These are phyloP conservation scores for Drosophila grimshawi DNA, from an alignment of 1,140 invertebrate species.

Conservation along the genomic window DNA sequence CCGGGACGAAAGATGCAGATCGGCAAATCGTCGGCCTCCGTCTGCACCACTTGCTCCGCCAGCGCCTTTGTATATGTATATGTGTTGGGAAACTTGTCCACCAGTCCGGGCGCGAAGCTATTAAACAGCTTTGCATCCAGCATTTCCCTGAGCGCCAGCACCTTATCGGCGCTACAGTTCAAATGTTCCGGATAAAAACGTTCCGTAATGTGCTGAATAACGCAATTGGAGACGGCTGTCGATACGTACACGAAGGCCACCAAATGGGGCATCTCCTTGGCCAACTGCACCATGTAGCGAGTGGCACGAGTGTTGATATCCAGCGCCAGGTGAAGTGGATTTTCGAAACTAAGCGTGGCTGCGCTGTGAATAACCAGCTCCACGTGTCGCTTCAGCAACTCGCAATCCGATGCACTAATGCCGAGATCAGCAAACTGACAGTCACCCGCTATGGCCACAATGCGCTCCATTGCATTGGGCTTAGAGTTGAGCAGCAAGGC, in stretches of 20 bases:
- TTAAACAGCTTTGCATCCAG: conserved; percentile 87
- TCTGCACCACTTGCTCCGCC: conserved; percentile 89
- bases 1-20: conserved; percentile 89
- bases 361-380: conserved; percentile 93
- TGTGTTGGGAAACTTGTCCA: conserved; percentile 91
- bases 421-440: conserved; percentile 87
- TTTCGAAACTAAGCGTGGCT: conserved; percentile 93
- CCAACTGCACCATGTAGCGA: conserved; percentile 85
- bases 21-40: conserved; percentile 89
- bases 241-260: conserved; percentile 89
- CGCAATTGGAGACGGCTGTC: conserved; percentile 90
- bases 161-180: conserved; percentile 87
- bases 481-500: conserved; percentile 27
- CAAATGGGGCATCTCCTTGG: conserved; percentile 88
- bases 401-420: conserved; percentile 86
- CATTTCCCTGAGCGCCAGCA: conserved; percentile 85
- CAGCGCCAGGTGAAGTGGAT: conserved; percentile 88
- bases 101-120: conserved; percentile 87
- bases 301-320: conserved; percentile 87
- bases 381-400: conserved; percentile 83
- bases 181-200: conserved; percentile 89
- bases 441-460: conserved; percentile 86
- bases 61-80: conserved; percentile 93
- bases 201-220: conserved; percentile 87
- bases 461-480: conserved; percentile 36